A percentile compares a stretch with the other conserved stretches of the same genome.
Evolutionary conservation across 1,140 invertebrate species (phyloP).

Genomic region (Zaprionus ghesquierei): DNA sequence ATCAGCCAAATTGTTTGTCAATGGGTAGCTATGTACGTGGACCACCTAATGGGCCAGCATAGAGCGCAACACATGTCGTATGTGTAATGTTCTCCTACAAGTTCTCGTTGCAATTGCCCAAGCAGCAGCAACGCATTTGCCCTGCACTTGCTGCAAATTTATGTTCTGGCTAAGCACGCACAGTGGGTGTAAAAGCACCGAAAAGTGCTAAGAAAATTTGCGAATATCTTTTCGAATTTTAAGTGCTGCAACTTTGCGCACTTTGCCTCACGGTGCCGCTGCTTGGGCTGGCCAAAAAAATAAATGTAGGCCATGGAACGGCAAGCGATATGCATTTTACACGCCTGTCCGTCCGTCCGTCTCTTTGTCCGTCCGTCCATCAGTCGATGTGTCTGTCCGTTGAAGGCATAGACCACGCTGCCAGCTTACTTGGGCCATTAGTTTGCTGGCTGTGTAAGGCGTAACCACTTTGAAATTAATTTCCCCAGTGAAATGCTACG

Average conservation of each 20-base stretch:
- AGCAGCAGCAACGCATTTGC: no score
- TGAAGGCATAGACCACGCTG: conserved; percentile 6
- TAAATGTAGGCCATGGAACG: conserved; percentile 40
- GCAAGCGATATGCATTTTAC: conserved; percentile 31
- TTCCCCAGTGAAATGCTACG: conserved; percentile 46
- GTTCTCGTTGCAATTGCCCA: no score
- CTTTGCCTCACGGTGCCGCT: conserved; percentile 7
- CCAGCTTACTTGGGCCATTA: conserved; percentile 37
- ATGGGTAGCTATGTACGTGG: conserved; percentile 29
- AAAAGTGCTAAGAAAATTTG: not conserved
- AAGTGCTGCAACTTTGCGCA: no score
- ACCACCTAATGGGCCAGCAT: conserved; percentile 26
- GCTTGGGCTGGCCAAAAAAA: conserved; percentile 20
- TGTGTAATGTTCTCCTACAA: conserved; percentile 30
- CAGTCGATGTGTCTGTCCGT: conserved; percentile 14
- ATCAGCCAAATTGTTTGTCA: conserved; percentile 54
- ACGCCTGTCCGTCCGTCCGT: not conserved
- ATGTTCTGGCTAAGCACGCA: not conserved
- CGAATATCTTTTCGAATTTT: not conserved
- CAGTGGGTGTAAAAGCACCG: conserved; percentile 11
- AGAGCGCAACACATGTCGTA: conserved; percentile 49
- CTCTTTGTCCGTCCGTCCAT: not conserved
- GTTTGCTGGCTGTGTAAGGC: conserved; percentile 5
- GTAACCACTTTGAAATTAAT: conserved; percentile 48
- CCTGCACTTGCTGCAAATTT: conserved; percentile 31